Conservation (phyloP, 2,113 vertebrate species). For the Ammospiza caudacuta region DNA sequence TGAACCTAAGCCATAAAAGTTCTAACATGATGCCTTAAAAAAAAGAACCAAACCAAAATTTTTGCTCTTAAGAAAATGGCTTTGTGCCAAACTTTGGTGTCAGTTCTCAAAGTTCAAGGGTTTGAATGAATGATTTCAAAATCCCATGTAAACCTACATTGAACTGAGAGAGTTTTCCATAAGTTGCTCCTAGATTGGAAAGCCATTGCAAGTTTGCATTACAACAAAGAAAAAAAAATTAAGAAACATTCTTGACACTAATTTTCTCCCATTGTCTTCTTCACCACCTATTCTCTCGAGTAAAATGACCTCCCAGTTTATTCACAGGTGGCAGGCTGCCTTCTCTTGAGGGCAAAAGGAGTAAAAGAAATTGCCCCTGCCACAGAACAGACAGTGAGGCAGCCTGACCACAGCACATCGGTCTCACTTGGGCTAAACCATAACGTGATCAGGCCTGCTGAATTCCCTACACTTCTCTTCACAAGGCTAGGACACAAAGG, state of each 20-base stretch:
- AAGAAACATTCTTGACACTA: not conserved
- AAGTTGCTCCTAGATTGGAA: not conserved
- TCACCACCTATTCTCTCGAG: not conserved
- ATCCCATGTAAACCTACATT: not conserved
- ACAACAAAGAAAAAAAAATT: accelerated
- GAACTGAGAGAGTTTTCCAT: not conserved
- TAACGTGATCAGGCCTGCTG: accelerated
- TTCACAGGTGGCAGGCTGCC: not conserved
- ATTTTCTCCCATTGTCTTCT: not conserved
- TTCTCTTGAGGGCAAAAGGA: not conserved
- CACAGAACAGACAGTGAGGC: not conserved
- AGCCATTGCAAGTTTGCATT: not conserved
- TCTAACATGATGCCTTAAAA: not conserved
- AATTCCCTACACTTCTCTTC: not conserved
- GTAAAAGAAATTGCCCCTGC: not conserved
- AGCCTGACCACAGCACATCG: not conserved
- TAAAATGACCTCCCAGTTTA: not conserved
- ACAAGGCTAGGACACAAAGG: not conserved
- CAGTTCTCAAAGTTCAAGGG: not conserved
- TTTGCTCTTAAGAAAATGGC: not conserved
- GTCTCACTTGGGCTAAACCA: not conserved
- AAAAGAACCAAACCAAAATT: not conserved
- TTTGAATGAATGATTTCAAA: not conserved
- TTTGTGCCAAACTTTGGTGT: not conserved
- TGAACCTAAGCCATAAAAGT: not conserved